Percentiles rank a stretch among this genome's conserved stretches.
These are phyloP conservation scores for Drosophila lutescens DNA, from an alignment of 2,888 invertebrate genomes.

Conservation along the genomic window DNA sequence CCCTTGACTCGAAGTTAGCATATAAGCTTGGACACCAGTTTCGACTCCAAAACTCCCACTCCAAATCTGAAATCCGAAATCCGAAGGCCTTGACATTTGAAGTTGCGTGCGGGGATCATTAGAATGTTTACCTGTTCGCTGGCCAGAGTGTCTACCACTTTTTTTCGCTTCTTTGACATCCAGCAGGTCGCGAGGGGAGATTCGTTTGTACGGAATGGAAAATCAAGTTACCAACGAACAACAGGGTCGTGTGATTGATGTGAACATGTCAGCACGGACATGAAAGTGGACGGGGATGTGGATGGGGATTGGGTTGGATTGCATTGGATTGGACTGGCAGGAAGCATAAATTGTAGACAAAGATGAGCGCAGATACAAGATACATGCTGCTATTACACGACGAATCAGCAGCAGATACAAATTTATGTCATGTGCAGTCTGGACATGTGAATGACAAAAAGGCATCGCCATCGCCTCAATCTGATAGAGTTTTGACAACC, in stretches of 20 bases:
- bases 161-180: slow-evolving; percentile 12
- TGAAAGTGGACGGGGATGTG: slow-evolving; percentile 18
- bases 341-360: slow-evolving; percentile 67
- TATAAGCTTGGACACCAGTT: slow-evolving; percentile 7
- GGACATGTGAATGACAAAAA: slow-evolving; percentile 54
- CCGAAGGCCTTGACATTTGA: slow-evolving; percentile 37
- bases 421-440: slow-evolving; percentile 64
- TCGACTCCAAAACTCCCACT: slow-evolving; percentile 10
- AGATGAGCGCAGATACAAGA: slow-evolving; percentile 56
- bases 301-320: not conserved
- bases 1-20: slow-evolving; percentile 31
- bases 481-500: slow-evolving; percentile 65
- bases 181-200: slow-evolving; percentile 7
- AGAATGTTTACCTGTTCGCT: slow-evolving; percentile 56
- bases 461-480: slow-evolving; percentile 48
- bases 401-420: slow-evolving; percentile 60
- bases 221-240: slow-evolving; percentile 53
- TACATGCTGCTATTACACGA: slow-evolving; percentile 46
- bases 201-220: slow-evolving; percentile 46
- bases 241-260: slow-evolving; percentile 70
- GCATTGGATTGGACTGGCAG: slow-evolving; percentile 36
- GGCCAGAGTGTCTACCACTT: slow-evolving; percentile 8
- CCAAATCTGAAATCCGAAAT: slow-evolving; percentile 5
- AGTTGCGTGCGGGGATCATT: slow-evolving; percentile 69
- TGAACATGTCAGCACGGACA: slow-evolving; percentile 63